A percentile compares a stretch with the other conserved stretches of the same genome.
phyloP scores from a whole-genome alignment of 2,797 vertebrate species.

The Oreonectes daqikongensis region DNA sequence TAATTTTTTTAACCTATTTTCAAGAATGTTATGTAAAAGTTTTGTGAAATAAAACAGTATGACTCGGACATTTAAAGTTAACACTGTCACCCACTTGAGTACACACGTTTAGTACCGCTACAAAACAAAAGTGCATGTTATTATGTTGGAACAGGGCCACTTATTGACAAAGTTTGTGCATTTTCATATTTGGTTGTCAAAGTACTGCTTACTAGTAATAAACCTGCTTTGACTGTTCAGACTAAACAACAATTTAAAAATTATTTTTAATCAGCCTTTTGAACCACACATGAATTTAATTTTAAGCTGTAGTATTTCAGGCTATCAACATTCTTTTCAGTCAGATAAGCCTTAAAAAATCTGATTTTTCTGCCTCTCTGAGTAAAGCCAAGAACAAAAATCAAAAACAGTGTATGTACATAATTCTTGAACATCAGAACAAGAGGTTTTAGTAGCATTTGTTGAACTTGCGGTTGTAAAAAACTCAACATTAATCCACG shows the following conservation, averaged over 20 bases:
- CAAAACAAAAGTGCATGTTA: not conserved
- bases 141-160: not conserved
- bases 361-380: not conserved
- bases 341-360: not conserved
- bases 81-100: not conserved
- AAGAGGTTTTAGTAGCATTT: conserved; percentile 18
- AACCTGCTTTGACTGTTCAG: not conserved
- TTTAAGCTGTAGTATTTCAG: not conserved
- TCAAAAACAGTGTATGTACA: not conserved
- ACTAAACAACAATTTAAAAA: not conserved
- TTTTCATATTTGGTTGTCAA: not conserved
- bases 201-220: not conserved
- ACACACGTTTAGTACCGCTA: not conserved
- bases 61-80: too few species aligned
- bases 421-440: not conserved
- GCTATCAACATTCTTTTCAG: not conserved
- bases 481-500: conserved; percentile 26
- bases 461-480: conserved; percentile 35
- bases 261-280: not conserved
- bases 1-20: too few species aligned
- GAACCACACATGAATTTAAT: not conserved
- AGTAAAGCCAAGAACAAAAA: conserved; percentile 16
- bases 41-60: too few species aligned
- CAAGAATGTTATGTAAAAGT: too few species aligned
- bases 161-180: not conserved